Evolutionary conservation across 1,140 invertebrate species (phyloP).

Genomic region (Panagrolaimus sp.): DNA sequence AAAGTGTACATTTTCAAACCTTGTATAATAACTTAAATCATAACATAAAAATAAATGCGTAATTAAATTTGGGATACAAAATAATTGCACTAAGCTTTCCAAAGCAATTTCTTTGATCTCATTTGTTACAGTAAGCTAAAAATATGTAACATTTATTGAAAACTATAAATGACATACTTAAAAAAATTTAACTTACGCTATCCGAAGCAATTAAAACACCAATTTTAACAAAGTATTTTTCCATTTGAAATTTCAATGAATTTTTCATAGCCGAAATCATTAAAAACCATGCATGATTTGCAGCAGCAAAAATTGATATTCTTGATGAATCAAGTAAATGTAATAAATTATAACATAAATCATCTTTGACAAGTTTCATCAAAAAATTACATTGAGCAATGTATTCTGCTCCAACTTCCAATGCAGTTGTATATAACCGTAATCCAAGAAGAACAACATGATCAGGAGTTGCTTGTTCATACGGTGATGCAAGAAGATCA

Average conservation of each 20-base stretch:
- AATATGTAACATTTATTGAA: too few relatives aligned
- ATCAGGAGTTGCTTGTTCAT: slow-evolving; percentile 83
- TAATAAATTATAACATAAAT: slow-evolving; percentile 83
- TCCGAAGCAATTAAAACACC: slow-evolving; percentile 9
- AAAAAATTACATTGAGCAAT: slow-evolving; percentile 73
- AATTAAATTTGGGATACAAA: slow-evolving; percentile 66
- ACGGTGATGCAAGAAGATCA: slow-evolving; percentile 79
- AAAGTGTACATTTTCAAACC: too few relatives aligned
- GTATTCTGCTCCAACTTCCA: slow-evolving; percentile 84
- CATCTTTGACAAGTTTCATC: slow-evolving; percentile 78
- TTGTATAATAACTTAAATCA: slow-evolving; percentile 94
- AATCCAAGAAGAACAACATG: slow-evolving; percentile 87
- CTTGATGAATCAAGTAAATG: slow-evolving; percentile 62
- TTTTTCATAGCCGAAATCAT: slow-evolving; percentile 7
- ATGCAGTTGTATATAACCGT: slow-evolving; percentile 79
- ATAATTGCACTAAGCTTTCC: slow-evolving; percentile 80
- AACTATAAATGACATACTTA: too few relatives aligned
- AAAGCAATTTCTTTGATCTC: slow-evolving; percentile 87
- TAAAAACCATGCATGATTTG: slow-evolving; percentile 1
- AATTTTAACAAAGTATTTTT: slow-evolving; percentile 12
- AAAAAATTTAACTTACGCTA: too few relatives aligned
- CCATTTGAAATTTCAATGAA: slow-evolving; percentile 16
- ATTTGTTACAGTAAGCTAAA: slow-evolving; percentile 77
- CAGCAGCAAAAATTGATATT: slow-evolving; percentile 9
- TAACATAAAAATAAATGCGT: slow-evolving; percentile 94